Conservation (phyloP, 2,888 invertebrate genomes). For the Physocephala rufipes region DNA sequence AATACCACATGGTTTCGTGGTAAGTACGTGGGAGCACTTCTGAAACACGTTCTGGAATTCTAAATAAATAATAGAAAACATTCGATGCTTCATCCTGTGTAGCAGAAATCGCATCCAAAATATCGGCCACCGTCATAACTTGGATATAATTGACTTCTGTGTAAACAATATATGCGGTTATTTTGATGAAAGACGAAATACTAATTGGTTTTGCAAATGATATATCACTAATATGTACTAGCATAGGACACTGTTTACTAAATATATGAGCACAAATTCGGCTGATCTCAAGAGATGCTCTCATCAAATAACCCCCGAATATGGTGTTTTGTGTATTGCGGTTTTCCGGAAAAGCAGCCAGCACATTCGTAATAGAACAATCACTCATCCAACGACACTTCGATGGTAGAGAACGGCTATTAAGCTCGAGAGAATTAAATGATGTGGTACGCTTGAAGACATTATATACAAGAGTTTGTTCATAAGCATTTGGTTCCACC, state of each 20-base stretch:
- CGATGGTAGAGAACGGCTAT: constrained; percentile 68
- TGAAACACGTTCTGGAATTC: constrained; percentile 67
- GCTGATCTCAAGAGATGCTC: constrained; percentile 77
- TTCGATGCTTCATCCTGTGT: constrained; percentile 73
- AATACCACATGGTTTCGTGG: constrained; percentile 73
- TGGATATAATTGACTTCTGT: constrained; percentile 69
- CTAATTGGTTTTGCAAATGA: constrained; percentile 76
- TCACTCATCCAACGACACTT: constrained; percentile 74
- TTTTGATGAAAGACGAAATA: constrained; percentile 75
- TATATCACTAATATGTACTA: constrained; percentile 76
- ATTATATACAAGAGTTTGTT: constrained; percentile 75
- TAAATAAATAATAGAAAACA: constrained; percentile 78
- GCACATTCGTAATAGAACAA: constrained; percentile 69
- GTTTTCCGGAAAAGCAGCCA: constrained; percentile 73
- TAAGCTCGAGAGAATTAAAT: constrained; percentile 67
- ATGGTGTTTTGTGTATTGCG: constrained; percentile 79
- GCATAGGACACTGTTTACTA: constrained; percentile 69
- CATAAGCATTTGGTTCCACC: constrained; percentile 73
- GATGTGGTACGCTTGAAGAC: constrained; percentile 73
- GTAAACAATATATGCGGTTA: constrained; percentile 74
- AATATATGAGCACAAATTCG: constrained; percentile 74
- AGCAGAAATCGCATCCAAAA: constrained; percentile 68
- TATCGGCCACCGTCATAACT: constrained; percentile 75
- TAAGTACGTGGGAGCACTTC: constrained; percentile 74
- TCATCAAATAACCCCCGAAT: constrained; percentile 84